Conservation (phyloP, 2,113 vertebrate species). For the Nycticorax nycticorax region DNA sequence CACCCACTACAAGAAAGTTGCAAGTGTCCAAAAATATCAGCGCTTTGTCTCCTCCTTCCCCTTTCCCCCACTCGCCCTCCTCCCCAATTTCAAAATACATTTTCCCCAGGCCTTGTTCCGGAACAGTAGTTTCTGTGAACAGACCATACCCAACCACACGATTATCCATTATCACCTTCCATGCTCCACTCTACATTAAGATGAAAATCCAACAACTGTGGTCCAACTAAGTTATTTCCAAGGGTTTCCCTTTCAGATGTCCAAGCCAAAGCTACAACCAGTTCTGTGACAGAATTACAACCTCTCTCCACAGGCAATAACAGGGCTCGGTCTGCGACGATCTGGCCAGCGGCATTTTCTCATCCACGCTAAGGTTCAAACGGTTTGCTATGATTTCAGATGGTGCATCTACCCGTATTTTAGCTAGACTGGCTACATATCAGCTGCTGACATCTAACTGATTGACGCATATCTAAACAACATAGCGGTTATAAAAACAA, state of each 20-base stretch:
- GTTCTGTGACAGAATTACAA: not conserved
- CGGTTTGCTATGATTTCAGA: not conserved
- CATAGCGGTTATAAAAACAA: not conserved
- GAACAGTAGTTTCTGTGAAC: constrained; percentile 8
- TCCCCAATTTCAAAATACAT: constrained; percentile 37
- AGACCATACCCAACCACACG: not conserved
- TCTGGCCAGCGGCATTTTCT: constrained; percentile 1
- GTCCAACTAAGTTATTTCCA: not conserved
- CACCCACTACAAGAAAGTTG: not conserved
- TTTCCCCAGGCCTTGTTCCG: constrained; percentile 26
- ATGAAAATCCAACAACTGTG: not conserved
- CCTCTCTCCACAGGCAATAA: not conserved
- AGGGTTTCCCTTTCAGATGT: not conserved
- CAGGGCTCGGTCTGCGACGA: not conserved
- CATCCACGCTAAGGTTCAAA: not conserved
- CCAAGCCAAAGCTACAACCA: constrained; percentile 14
- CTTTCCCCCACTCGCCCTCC: constrained; percentile 9
- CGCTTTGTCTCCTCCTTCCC: not conserved
- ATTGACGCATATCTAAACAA: not conserved
- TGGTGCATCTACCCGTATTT: not conserved
- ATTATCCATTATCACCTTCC: not conserved
- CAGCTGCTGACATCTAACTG: not conserved
- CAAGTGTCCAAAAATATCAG: not conserved
- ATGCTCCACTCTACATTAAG: not conserved
- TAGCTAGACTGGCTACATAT: not conserved